phyloP scores from a whole-genome alignment of 2,113 vertebrate species.

The Chloropsis cyanopogon region DNA sequence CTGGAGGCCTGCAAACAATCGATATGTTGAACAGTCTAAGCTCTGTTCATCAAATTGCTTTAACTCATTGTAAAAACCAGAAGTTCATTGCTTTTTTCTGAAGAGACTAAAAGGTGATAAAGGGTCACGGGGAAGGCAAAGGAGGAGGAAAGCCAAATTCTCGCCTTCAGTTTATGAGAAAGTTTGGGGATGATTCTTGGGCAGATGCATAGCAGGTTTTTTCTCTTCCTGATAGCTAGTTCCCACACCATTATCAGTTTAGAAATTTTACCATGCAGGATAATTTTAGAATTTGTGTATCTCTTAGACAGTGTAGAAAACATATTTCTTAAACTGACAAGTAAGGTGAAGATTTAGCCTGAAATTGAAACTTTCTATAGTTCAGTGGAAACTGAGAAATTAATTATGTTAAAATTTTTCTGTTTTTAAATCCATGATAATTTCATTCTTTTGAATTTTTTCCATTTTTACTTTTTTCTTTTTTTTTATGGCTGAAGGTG shows the following conservation, averaged over 20 bases:
- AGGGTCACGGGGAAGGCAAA: background rate
- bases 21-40: slow-evolving; percentile 15
- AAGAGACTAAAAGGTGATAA: background rate
- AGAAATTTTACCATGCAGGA: background rate
- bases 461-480: background rate
- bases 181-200: background rate
- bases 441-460: background rate
- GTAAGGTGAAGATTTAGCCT: background rate
- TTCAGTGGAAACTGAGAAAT: background rate
- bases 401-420: background rate
- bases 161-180: background rate
- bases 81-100: slow-evolving; percentile 15
- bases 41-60: slow-evolving; percentile 25
- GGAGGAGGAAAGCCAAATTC: background rate
- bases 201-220: background rate
- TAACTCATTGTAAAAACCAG: slow-evolving; percentile 31
- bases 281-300: background rate
- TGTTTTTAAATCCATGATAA: background rate
- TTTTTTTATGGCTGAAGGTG: background rate
- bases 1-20: slow-evolving; percentile 49
- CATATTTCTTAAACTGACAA: background rate
- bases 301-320: background rate
- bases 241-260: background rate
- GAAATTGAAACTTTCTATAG: background rate
- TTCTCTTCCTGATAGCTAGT: background rate